Base-by-base conservation (phyloP, 2,888 invertebrate species). In the Chouioia cunea region DNA sequence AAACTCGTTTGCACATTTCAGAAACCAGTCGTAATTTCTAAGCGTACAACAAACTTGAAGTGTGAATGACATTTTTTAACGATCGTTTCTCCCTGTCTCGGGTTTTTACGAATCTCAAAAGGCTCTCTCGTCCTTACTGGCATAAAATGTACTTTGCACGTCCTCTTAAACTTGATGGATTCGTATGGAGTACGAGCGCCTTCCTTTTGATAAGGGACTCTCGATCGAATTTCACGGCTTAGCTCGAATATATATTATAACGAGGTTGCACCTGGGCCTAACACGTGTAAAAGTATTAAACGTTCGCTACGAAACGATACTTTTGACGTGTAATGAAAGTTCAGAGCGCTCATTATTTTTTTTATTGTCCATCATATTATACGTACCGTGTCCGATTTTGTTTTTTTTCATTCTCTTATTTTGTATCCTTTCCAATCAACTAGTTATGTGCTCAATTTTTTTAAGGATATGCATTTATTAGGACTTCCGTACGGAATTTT, bases 151-250 rank as follows among this genome's bases (percentile, higher is more conserved):
- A 65, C 57, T 70, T 70, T 60, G 60, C 65, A 50, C 65, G 65
- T 65, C 60, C 52, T 22, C 57, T 56, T 70, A 70, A 70, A 65
- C 70, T 70, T 70, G 70, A 70, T 70, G 65, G 52, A 65, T 70
- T 71, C 58, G 50, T 54, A 15, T 20, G 18, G n/a, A n/a, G n/a
- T n/a, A n/a, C n/a, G n/a, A n/a, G 52, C 27, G 44, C 22, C 4
- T 6, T 27, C 6, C 52, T 59, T 47, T 59, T 46, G 46, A 53
- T 64, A 53, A 10, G 18, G 4, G 36, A 44, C 36, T 44, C 50
- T 43, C 16, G 16, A n/a, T 48, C 36, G 57, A 65, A 70, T 70
- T 70, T 70, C 70, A 70, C 62, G 70, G 23, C 16, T 27, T 27
- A 27, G 2, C 4, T 23, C 10, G 44, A 2, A 0, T n/a, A 44